phyloP scores from a whole-genome alignment of 2,888 invertebrate genomes.

The Caenorhabditis becei region DNA sequence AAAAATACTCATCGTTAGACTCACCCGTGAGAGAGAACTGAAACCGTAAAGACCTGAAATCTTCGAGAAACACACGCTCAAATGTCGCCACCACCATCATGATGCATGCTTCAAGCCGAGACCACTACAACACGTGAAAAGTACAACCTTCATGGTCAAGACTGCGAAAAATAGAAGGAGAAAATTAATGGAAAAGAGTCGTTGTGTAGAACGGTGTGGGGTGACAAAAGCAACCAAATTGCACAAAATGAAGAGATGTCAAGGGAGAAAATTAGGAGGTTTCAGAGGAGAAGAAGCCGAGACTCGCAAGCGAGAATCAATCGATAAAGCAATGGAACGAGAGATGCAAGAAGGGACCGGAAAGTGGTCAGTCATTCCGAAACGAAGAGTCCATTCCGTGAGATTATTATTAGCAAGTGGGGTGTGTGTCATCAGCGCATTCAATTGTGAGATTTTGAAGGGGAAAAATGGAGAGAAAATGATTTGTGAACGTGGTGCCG shows the following conservation, averaged over 20 bases:
- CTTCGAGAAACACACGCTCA: background rate
- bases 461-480: conserved; percentile 10
- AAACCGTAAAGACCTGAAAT: background rate
- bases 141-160: conserved; percentile 4
- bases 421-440: conserved; percentile 16
- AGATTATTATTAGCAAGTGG: conserved; percentile 29
- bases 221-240: conserved; percentile 4
- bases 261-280: background rate
- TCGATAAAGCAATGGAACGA: background rate
- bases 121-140: conserved; percentile 26
- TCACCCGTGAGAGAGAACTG: conserved; percentile 11
- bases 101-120: conserved; percentile 13
- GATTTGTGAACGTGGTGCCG: background rate
- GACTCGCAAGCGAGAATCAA: conserved; percentile 3
- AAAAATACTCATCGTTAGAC: background rate
- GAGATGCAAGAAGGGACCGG: background rate
- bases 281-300: background rate
- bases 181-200: background rate
- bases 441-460: conserved; percentile 13
- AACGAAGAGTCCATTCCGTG: conserved; percentile 20
- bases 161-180: background rate
- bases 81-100: conserved; percentile 7
- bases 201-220: background rate
- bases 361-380: background rate
- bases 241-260: conserved; percentile 4